A percentile compares a stretch with the other conserved stretches of the same genome.
Conservation (phyloP, 2,113 vertebrate genomes). For the Microcebus lehilahytsara region DNA sequence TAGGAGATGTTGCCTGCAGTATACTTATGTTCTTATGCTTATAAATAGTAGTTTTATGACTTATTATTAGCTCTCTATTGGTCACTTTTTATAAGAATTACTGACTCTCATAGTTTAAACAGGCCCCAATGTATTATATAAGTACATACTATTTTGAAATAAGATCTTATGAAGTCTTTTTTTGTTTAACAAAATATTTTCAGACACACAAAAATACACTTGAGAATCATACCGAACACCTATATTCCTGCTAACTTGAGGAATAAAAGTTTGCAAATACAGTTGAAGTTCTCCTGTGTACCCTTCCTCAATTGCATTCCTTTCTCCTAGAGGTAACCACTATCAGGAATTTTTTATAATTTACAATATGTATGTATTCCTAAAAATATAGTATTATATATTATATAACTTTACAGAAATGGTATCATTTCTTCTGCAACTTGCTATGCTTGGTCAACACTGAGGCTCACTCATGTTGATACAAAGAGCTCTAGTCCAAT, state of each 20-base stretch:
- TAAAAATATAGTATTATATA: not conserved
- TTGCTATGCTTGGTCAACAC: not conserved
- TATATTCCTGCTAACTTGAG: not conserved
- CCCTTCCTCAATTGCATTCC: not conserved
- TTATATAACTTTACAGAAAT: not conserved
- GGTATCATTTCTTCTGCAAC: not conserved
- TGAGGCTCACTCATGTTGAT: not conserved
- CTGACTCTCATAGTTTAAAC: not conserved
- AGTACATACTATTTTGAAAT: not conserved
- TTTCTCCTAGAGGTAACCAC: not conserved
- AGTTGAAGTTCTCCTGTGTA: not conserved
- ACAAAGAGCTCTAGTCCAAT: not conserved
- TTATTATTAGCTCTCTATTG: not conserved
- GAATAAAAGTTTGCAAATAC: not conserved
- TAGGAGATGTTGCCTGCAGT: not conserved
- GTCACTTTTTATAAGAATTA: not conserved
- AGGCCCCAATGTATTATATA: not conserved
- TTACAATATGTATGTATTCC: not conserved
- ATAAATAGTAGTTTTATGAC: not conserved
- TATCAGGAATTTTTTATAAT: not conserved
- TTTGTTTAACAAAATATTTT: not conserved
- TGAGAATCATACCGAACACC: not conserved
- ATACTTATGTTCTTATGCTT: not conserved
- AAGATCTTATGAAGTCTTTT: not conserved
- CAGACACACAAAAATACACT: not conserved